These are phyloP conservation scores for Lepilemur septentrionalis DNA, from an alignment of 2,797 vertebrate species.

Conservation along the genomic window DNA sequence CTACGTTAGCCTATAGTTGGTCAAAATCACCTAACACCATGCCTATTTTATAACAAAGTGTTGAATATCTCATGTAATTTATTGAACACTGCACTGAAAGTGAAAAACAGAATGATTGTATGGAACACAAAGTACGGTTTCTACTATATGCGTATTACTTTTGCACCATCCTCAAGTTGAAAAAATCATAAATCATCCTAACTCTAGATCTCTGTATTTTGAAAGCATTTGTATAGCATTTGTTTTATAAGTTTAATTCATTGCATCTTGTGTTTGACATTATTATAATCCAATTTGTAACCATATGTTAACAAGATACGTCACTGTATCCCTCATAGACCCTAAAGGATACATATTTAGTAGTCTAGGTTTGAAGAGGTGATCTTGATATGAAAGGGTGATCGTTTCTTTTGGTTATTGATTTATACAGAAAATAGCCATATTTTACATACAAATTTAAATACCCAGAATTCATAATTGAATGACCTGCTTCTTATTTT, in stretches of 20 bases:
- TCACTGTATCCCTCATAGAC: background rate
- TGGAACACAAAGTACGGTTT: background rate
- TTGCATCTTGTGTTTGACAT: background rate
- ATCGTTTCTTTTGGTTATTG: background rate
- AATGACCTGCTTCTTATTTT: slow-evolving; percentile 15
- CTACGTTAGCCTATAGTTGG: background rate
- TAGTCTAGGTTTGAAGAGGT: background rate
- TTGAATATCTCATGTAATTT: background rate
- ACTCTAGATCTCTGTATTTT: background rate
- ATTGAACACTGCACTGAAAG: background rate
- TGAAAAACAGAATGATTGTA: background rate
- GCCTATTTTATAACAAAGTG: background rate
- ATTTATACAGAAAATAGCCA: background rate
- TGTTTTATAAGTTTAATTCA: background rate
- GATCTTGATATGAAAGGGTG: background rate
- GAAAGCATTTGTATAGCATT: background rate
- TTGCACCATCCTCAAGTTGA: background rate
- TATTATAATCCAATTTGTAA: background rate
- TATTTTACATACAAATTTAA: background rate
- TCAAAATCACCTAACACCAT: background rate
- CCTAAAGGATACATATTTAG: background rate
- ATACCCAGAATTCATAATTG: background rate
- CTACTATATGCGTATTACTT: background rate
- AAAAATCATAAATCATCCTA: background rate
- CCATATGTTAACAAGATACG: background rate